Conservation (phyloP, 2,888 invertebrate species). For the Drosophila subquinaria region DNA sequence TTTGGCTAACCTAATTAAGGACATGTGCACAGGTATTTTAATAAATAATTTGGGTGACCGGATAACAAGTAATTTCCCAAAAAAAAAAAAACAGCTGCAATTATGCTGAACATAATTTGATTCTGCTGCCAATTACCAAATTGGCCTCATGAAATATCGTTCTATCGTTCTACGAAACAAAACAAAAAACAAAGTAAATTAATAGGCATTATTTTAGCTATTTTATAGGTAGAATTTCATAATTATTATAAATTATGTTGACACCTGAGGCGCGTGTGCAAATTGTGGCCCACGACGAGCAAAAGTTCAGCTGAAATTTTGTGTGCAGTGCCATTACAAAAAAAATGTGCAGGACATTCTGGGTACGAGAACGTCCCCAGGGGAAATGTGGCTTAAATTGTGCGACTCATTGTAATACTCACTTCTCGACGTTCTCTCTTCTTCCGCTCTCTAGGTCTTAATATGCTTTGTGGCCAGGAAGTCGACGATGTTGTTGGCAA, state of each 20-base stretch:
- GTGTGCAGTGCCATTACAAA: constrained; percentile 34
- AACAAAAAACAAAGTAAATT: background rate
- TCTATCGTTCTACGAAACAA: background rate
- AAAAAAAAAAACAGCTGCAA: constrained; percentile 9
- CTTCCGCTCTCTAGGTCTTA: constrained; percentile 14
- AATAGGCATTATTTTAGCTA: constrained; percentile 34
- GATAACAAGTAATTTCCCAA: constrained; percentile 9
- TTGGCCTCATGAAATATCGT: constrained; percentile 39
- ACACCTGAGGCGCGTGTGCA: constrained; percentile 73
- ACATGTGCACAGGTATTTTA: background rate
- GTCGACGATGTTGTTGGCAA: constrained; percentile 62
- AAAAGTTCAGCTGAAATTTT: constrained; percentile 41
- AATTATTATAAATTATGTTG: constrained; percentile 77
- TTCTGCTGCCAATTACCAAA: constrained; percentile 32
- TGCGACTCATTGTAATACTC: constrained; percentile 59
- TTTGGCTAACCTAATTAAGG: constrained; percentile 8
- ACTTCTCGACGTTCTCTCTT: constrained; percentile 31
- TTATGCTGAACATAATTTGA: constrained; percentile 25
- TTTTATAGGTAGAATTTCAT: constrained; percentile 64
- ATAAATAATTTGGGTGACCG: constrained; percentile 6
- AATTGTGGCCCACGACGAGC: constrained; percentile 27
- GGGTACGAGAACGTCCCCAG: constrained; percentile 19
- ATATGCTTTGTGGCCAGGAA: constrained; percentile 63
- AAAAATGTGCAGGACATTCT: constrained; percentile 22
- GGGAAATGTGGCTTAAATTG: constrained; percentile 63